Conservation (phyloP, 2,888 invertebrate species). For the Rhingia campestris region DNA sequence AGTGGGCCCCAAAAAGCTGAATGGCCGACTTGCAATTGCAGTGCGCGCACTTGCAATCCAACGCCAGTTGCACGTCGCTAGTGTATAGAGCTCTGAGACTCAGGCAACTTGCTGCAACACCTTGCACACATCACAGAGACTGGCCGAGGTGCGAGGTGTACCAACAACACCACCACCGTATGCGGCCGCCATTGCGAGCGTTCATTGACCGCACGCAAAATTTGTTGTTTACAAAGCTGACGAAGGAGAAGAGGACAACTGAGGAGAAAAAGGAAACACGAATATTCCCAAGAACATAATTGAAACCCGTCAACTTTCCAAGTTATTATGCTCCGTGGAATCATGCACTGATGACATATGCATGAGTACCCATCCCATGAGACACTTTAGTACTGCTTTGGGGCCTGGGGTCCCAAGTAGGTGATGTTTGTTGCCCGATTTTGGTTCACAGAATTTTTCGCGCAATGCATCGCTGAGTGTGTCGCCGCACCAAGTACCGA, state of each 20-base stretch:
- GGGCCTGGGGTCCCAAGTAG: slow-evolving; percentile 12
- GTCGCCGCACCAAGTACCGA: not conserved
- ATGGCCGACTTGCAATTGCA: slow-evolving; percentile 59
- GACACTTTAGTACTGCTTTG: slow-evolving; percentile 11
- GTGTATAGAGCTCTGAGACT: slow-evolving; percentile 9
- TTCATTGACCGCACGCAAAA: slow-evolving; percentile 72
- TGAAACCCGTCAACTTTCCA: slow-evolving; percentile 56
- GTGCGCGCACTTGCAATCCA: slow-evolving; percentile 33
- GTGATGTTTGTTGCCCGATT: slow-evolving; percentile 38
- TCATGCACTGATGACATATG: slow-evolving; percentile 42
- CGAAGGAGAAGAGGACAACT: slow-evolving; percentile 15
- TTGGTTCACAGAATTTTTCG: slow-evolving; percentile 25
- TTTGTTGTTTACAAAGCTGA: slow-evolving; percentile 65
- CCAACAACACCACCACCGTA: slow-evolving; percentile 28
- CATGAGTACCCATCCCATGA: slow-evolving; percentile 37
- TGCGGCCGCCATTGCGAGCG: slow-evolving; percentile 23
- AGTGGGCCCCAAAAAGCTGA: slow-evolving; percentile 63
- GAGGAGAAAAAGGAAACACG: not conserved
- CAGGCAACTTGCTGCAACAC: slow-evolving; percentile 30
- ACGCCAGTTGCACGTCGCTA: slow-evolving; percentile 26
- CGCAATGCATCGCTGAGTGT: slow-evolving; percentile 23
- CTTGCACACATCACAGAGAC: not conserved
- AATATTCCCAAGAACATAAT: slow-evolving; percentile 19
- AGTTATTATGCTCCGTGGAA: slow-evolving; percentile 29
- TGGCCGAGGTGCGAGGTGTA: slow-evolving; percentile 20